phyloP scores from a whole-genome alignment of 1,140 invertebrate genomes.

The Ditylenchus dipsaci region DNA sequence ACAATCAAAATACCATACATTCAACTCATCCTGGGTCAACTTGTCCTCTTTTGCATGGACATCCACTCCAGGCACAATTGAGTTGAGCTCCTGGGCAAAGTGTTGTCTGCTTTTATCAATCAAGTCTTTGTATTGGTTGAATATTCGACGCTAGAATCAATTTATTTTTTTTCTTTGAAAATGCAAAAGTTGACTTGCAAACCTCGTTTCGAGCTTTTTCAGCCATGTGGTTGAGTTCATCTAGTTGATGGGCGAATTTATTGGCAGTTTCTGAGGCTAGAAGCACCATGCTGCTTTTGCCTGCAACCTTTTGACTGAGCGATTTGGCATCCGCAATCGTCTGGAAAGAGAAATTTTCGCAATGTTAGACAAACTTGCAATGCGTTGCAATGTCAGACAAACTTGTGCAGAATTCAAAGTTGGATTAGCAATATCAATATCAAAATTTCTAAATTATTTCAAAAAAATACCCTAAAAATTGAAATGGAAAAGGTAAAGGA shows the following conservation, averaged over 20 bases:
- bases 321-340: constrained; percentile 42
- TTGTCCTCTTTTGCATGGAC: constrained; percentile 56
- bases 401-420: constrained; percentile 1
- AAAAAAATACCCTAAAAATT: too few relatives aligned
- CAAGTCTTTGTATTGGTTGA: constrained; percentile 61
- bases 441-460: too few relatives aligned
- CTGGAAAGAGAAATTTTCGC: constrained; percentile 20
- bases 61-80: constrained; percentile 59
- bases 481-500: too few relatives aligned
- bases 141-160: constrained; percentile 56
- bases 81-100: constrained; percentile 61
- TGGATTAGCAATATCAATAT: too few relatives aligned
- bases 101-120: constrained; percentile 61
- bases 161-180: too few relatives aligned
- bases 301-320: constrained; percentile 8
- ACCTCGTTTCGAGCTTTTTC: constrained; percentile 54
- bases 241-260: constrained; percentile 45
- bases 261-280: constrained; percentile 52
- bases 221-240: constrained; percentile 53
- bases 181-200: too few relatives aligned
- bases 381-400: not conserved
- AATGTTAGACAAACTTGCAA: not conserved
- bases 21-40: constrained; percentile 62
- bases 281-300: constrained; percentile 39
- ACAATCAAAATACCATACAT: constrained; percentile 54